Conservation (phyloP, 2,113 vertebrate genomes). For the Rhombomys opimus region DNA sequence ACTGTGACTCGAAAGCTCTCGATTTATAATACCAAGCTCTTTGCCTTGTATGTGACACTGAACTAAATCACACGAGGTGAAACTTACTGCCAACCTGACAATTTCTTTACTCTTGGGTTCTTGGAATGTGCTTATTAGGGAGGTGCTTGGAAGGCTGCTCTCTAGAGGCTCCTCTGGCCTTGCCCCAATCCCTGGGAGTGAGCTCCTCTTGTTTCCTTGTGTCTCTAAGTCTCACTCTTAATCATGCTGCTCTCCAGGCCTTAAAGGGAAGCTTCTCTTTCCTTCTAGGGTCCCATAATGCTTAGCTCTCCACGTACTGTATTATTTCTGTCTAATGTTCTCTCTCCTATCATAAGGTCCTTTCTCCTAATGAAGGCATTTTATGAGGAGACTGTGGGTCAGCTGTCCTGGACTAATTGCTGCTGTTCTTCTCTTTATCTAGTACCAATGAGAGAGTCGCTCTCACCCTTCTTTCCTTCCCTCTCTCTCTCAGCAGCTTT, state of each 20-base stretch:
- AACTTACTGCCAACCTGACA: neutral
- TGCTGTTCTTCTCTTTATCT: neutral
- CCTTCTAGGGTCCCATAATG: neutral
- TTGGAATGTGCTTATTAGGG: neutral
- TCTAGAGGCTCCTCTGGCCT: neutral
- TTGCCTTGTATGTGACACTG: neutral
- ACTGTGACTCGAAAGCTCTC: neutral
- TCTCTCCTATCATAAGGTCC: neutral
- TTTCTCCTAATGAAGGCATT: neutral
- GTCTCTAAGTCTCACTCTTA: neutral
- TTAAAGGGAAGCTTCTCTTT: neutral
- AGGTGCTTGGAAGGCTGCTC: neutral
- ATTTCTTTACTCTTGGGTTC: neutral
- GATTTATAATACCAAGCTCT: neutral
- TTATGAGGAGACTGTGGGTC: neutral
- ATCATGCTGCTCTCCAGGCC: neutral
- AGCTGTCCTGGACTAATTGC: neutral
- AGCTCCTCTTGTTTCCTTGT: too few relatives aligned
- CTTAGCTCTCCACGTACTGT: neutral
- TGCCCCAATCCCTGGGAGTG: neutral
- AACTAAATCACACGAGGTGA: neutral
- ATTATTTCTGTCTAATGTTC: neutral
- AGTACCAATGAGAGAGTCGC: neutral
- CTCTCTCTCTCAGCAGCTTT: neutral
- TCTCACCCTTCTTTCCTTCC: too few relatives aligned